Evolutionary conservation across 1,140 invertebrate genomes (phyloP).

Genomic region (Drosophila micromelanica): DNA sequence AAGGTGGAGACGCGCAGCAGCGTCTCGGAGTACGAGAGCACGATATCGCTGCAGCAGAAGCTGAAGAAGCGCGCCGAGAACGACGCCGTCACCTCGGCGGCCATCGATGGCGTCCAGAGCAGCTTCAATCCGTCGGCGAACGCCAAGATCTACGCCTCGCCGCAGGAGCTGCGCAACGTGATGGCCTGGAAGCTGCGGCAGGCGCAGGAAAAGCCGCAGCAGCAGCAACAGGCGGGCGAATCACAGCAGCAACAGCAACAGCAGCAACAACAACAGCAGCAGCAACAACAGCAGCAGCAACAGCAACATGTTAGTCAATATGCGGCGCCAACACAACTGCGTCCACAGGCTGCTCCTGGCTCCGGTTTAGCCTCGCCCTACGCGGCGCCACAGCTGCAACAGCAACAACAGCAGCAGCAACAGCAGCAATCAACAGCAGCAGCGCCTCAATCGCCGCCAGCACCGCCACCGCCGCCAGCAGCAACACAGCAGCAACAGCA

Average conservation of each 20-base stretch:
- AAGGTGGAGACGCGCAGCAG: slow-evolving; percentile 88
- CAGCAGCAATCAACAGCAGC: slow-evolving; percentile 29
- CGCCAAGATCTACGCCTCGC: slow-evolving; percentile 95
- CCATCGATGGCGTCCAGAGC: slow-evolving; percentile 87
- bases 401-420: slow-evolving; percentile 36
- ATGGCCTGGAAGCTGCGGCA: slow-evolving; percentile 87
- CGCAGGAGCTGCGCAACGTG: slow-evolving; percentile 92
- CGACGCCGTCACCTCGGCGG: slow-evolving; percentile 74
- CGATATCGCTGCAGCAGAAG: slow-evolving; percentile 79
- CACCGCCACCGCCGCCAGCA: slow-evolving; percentile 87
- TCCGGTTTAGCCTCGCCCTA: slow-evolving; percentile 54
- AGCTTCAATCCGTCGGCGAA: slow-evolving; percentile 93
- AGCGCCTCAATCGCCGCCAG: slow-evolving; percentile 55
- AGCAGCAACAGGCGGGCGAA: slow-evolving; percentile 85
- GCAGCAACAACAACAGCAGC: slow-evolving; percentile 92
- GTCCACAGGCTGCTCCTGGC: slow-evolving; percentile 21
- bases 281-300: slow-evolving; percentile 93
- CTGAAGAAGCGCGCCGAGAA: slow-evolving; percentile 75
- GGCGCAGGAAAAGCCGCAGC: slow-evolving; percentile 56
- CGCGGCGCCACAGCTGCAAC: slow-evolving; percentile 67
- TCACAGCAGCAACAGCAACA: slow-evolving; percentile 90
- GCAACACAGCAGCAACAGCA: slow-evolving; percentile 95
- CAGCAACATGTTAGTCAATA: slow-evolving; percentile 85
- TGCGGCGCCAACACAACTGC: slow-evolving; percentile 50
- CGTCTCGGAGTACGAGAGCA: slow-evolving; percentile 82